phyloP scores from a whole-genome alignment of 2,888 invertebrate species.

The Drosophila colorata region DNA sequence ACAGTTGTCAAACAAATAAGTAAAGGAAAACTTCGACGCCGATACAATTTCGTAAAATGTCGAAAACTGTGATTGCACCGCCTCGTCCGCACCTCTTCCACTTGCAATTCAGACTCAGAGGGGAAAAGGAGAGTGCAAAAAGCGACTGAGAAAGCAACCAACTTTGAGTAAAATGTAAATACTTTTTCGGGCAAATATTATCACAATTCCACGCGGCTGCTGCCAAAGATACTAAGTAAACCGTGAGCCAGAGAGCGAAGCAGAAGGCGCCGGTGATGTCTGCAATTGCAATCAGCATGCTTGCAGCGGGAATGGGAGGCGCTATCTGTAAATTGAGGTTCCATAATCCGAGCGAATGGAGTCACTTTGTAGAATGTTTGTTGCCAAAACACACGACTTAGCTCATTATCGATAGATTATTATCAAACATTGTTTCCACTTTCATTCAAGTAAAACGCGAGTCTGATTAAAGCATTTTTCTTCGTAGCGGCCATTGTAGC shows the following conservation, averaged over 20 bases:
- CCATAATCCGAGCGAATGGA: conserved; percentile 18
- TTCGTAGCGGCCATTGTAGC: background rate
- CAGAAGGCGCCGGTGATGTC: conserved; percentile 30
- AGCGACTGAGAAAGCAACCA: conserved; percentile 34
- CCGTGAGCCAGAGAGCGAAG: conserved; percentile 28
- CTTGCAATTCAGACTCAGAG: conserved; percentile 1
- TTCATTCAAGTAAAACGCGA: background rate
- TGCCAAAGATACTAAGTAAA: conserved; percentile 69
- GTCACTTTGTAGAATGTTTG: background rate
- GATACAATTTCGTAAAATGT: conserved; percentile 80
- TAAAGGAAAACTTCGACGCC: conserved; percentile 75
- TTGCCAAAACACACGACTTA: background rate
- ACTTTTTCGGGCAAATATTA: conserved; percentile 82
- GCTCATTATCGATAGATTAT: background rate
- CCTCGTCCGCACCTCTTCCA: background rate
- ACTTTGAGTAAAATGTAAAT: conserved; percentile 81
- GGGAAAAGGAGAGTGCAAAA: background rate
- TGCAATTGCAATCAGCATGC: conserved; percentile 46
- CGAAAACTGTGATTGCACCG: conserved; percentile 76
- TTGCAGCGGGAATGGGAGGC: background rate
- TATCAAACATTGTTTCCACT: background rate
- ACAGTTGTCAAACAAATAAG: conserved; percentile 61
- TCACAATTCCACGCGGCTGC: conserved; percentile 72
- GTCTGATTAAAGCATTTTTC: conserved; percentile 18
- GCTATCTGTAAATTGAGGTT: background rate